These are phyloP conservation scores for Belonocnema kinseyi DNA, from an alignment of 1,140 invertebrate genomes.

Conservation along the genomic window DNA sequence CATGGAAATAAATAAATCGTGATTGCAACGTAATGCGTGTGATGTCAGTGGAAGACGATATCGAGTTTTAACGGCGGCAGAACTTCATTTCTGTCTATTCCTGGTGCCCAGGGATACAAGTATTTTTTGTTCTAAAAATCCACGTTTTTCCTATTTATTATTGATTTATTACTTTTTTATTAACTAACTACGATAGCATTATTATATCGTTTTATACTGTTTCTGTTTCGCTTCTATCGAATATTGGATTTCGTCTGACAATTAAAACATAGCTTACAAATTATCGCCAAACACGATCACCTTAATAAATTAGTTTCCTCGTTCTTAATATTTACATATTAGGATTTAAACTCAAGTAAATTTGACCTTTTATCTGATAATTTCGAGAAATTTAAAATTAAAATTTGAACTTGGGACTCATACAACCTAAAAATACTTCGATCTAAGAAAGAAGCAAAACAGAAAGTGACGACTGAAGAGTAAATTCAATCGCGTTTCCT, in stretches of 20 bases:
- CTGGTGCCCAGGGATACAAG: conserved; percentile 19
- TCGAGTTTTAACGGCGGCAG: conserved; percentile 9
- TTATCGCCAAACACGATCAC: neutral
- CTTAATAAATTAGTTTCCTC: conserved; percentile 14
- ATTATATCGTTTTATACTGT: neutral
- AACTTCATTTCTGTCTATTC: neutral
- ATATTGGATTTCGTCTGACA: neutral
- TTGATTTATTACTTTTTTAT: neutral
- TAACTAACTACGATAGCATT: neutral
- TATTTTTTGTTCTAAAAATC: neutral
- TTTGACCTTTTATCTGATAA: neutral
- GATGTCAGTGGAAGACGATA: conserved; percentile 30
- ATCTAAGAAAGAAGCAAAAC: neutral
- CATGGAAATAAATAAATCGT: conserved; percentile 18
- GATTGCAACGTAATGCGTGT: conserved; percentile 18
- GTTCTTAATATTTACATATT: conserved; percentile 3
- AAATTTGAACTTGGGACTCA: no score
- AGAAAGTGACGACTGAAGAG: neutral
- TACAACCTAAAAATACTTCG: neutral
- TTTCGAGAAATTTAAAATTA: no score
- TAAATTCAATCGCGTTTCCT: neutral
- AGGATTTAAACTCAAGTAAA: neutral
- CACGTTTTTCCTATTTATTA: neutral
- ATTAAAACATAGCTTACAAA: neutral
- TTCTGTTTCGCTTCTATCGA: conserved; percentile 5